Evolutionary conservation across 2,888 invertebrate species (phyloP).

Genomic region (Parasteatoda lunata): DNA sequence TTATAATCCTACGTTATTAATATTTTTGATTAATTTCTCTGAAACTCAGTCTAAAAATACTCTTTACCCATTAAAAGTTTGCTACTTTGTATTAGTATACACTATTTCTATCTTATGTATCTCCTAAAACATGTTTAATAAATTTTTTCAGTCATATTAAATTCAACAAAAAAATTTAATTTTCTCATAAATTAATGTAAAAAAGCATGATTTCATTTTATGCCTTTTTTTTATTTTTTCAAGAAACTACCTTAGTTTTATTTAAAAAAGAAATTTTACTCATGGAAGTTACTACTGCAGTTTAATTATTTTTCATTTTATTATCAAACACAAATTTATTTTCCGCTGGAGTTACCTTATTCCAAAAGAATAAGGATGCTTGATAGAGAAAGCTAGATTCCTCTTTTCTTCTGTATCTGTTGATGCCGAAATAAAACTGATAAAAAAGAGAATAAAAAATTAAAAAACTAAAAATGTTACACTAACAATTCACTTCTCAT

Average conservation of each 20-base stretch:
- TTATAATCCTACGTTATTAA: too few relatives aligned
- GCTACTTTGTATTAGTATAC: too few relatives aligned
- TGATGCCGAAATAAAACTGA: slow-evolving; percentile 12
- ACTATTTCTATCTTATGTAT: too few relatives aligned
- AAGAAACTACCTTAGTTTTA: too few relatives aligned
- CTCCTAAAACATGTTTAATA: neutral
- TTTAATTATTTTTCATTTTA: slow-evolving; percentile 52
- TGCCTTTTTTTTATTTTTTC: too few relatives aligned
- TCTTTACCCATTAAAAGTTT: too few relatives aligned
- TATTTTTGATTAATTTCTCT: too few relatives aligned
- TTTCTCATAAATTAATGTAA: too few relatives aligned
- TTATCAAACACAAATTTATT: slow-evolving; percentile 38
- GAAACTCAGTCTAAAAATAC: too few relatives aligned
- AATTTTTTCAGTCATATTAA: too few relatives aligned
- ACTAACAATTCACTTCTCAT: slow-evolving; percentile 52
- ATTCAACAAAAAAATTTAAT: too few relatives aligned
- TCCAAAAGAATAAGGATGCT: slow-evolving; percentile 9
- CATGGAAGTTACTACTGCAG: neutral
- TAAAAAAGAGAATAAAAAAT: neutral
- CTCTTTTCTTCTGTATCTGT: slow-evolving; percentile 22
- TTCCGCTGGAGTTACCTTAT: slow-evolving; percentile 21
- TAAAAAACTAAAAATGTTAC: slow-evolving; percentile 11
- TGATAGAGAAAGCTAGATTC: neutral
- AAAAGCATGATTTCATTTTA: too few relatives aligned
- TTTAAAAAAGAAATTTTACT: neutral